Base-by-base conservation (phyloP, 2,797 vertebrate species). In the Podarcis siculus region DNA sequence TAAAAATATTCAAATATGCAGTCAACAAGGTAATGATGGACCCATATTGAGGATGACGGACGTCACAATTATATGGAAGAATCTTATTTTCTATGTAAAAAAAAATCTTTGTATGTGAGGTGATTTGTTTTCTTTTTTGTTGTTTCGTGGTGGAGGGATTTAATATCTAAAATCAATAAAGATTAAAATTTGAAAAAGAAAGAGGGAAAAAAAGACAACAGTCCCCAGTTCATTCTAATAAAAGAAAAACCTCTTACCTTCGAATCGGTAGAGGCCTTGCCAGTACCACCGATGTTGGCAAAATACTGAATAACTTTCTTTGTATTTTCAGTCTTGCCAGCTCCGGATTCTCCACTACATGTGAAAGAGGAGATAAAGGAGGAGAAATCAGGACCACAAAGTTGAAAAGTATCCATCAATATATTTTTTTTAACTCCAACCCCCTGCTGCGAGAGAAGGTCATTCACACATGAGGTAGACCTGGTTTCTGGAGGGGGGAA, bases 221-320 rank as follows among this genome's bases (percentile, higher is more conserved):
- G 3, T 17, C 30, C 1, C n/a, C 12, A 1, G 12, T 30, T 12
- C 1, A 2, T 19, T 15, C 13, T n/a, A 9, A 9, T 27, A n/a
- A 30, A 71, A 13, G 32, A 3, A 9, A 25, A 8, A 71, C 13
- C 32, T 21, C 76, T 64, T 93, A 93, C 96, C 96, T 97, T 97
- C 67, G 93, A 92, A 79, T 97, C 95, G 0, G 82, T 4, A 35
- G 88, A 27, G 93, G 76, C 89, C 79, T 97, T 97, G 78, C 95
- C 95, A 19, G 85, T 93, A 73, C 96, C 89, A 81, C 93, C 79
- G 0, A 98, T 97, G 0, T 98, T 97, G 89, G 98, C 98, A 94
- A 98, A 94, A 94, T 98, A 98, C 96, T 98, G 98, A 93, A 98
- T 98, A 87, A 98, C 98, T 94, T 98, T 98, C 94, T 98, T 98